Base-by-base conservation (phyloP, 2,113 vertebrate species). In the Alosa alosa region DNA sequence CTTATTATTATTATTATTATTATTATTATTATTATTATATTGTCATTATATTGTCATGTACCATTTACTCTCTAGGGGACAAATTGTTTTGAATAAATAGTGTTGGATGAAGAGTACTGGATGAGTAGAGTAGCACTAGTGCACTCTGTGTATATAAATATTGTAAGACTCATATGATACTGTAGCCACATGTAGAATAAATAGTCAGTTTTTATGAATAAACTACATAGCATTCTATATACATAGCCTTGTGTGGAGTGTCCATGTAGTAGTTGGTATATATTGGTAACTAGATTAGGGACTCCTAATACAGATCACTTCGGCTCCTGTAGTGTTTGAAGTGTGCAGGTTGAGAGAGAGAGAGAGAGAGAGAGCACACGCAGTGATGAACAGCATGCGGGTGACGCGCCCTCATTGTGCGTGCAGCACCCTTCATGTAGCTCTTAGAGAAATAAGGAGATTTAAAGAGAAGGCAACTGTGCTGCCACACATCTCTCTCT, bases 391-490 rank as follows among this genome's bases (percentile, higher is more conserved):
- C 47, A 36, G 22, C 41, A 82, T 64, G 49, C 64, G 49, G 39
- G 11, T 45, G 68, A 82, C 52, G 41, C n/a, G 82, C 52, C 72
- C 72, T 78, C 25, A 78, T 83, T 85, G 44, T 84, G 44, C 55
- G 17, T n/a, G 44, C 39, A 41, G 72, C 18, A 64, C 55, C 68
- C 25, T 17, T 22, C n/a, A 6, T 52, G 55, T 75, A 39, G 81
- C 68, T 83, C 81, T 36, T 55, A 82, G 18, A 78, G 81, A 55
- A 81, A 82, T 72, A 31, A 52, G 10, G 81, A 41, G 4, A 20
- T 87, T 85, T 81, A 64, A 86, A 36, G 52, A 52, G 68, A 44
- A 82, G 60, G 47, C 49, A 49, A 68, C 81, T 82, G 39, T 25
- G 8, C 60, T 44, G 44, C 49, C 31, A 55, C 17, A 81, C 46